Evolutionary conservation across 30 jellyfish, hydroid and myxozoan species (phyloP).

Genomic region (Chironex yamaguchii): DNA sequence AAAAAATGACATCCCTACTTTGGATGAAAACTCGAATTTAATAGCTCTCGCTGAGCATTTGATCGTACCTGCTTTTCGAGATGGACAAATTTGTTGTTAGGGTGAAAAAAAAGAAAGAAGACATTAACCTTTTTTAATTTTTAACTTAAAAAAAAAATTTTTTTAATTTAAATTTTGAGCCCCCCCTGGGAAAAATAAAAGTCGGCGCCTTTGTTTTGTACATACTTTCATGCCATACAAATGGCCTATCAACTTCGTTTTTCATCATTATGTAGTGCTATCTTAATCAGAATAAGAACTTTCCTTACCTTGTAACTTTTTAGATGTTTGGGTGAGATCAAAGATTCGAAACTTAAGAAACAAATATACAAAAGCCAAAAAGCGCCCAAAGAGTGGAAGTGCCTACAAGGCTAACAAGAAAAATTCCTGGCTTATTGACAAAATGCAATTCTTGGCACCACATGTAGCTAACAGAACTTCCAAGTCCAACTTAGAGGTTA

Average conservation of each 20-base stretch:
- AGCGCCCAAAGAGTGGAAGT: conserved; percentile 40
- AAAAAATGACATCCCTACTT: conserved; percentile 33
- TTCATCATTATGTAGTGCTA: too few relatives aligned
- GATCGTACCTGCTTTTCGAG: conserved; percentile 43
- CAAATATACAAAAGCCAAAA: conserved; percentile 9
- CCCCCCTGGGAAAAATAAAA: too few relatives aligned
- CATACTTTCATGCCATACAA: too few relatives aligned
- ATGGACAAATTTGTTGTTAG: conserved; percentile 26
- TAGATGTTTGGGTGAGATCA: conserved; percentile 11
- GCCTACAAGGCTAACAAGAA: conserved; percentile 26
- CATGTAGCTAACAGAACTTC: conserved; percentile 36
- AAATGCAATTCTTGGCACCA: conserved; percentile 38
- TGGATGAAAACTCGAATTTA: conserved; percentile 46
- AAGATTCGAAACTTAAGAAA: conserved; percentile 9
- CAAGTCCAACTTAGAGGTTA: conserved; percentile 18
- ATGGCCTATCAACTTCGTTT: too few relatives aligned
- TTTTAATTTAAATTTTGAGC: too few relatives aligned
- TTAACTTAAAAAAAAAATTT: too few relatives aligned
- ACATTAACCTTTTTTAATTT: too few relatives aligned
- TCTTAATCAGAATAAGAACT: too few relatives aligned
- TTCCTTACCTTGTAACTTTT: too few relatives aligned
- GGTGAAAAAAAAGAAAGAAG: conserved; percentile 25
- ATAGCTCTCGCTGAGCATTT: conserved; percentile 36
- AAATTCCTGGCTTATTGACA: conserved; percentile 25
- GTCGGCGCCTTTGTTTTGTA: too few relatives aligned